Evolutionary conservation across 2,888 invertebrate species (phyloP), one percentile per base, ranked within the genome.

Genomic region (Diarsia dahlii): DNA sequence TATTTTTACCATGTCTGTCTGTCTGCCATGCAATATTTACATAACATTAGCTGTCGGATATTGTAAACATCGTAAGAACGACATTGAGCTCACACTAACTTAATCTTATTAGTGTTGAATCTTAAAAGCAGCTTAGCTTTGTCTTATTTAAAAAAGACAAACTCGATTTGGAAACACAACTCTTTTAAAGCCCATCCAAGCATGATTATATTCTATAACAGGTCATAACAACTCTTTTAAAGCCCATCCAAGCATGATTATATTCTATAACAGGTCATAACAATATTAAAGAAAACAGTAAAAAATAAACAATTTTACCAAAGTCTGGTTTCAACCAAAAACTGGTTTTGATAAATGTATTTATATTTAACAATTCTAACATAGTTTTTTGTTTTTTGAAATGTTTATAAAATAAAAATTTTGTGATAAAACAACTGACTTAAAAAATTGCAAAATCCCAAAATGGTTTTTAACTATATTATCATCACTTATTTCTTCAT

Each of bases 11-110:
- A 45, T 73, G 65, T 58, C 68, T 58, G 76, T 81, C 79, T 81
- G 76, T 84, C 78, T 78, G 56, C 71, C 71, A 77, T 78, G 63
- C 54, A 64, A 83, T 91, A 91, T 92, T 91, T 90, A 91, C 90
- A 91, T 90, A 92, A 90, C 90, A 91, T 88, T 84, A 82, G 80
- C 81, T 84, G 74, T 74, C 50, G 50, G 76, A 84, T 87, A 86
- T 81, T 89, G 82, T 89, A 89, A 89, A 89, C 88, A 86, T 85
- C 34, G 54, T 78, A 81, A 71, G 71, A 80, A 84, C 72, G 63
- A 66, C 74, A 84, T 78, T 84, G 76, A 76, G 70, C 68, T 71
- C 34, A 67, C 66, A 64, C 45, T 18, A 69, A 64, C 69, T 28
- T 64, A 28, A 71, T 60, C 23, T 71, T 18, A 28, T 56, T 34